Conservation (phyloP, 2,113 vertebrate genomes). For the Neofelis nebulosa region DNA sequence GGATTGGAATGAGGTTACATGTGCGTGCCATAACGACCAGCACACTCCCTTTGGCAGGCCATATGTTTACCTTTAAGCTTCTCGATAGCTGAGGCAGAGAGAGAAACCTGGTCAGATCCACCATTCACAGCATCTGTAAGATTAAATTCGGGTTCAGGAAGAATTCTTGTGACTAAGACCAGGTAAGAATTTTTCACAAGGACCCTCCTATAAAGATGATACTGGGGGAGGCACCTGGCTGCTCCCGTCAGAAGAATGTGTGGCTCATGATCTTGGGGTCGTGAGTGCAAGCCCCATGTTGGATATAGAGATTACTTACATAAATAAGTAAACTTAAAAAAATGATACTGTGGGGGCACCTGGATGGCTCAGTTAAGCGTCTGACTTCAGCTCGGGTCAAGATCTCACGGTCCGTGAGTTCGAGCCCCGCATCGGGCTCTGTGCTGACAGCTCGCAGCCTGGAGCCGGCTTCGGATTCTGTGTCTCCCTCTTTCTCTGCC, state of each 20-base stretch:
- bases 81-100: neutral
- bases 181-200: neutral
- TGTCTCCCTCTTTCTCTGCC: too few species aligned
- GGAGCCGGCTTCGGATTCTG: too few species aligned
- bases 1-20: neutral
- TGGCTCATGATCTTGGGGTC: neutral
- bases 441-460: too few species aligned
- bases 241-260: neutral
- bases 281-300: rapidly evolving
- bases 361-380: too few species aligned
- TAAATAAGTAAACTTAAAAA: neutral
- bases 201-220: neutral
- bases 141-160: neutral
- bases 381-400: too few species aligned
- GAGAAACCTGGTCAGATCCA: neutral
- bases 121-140: neutral
- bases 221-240: neutral
- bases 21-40: neutral
- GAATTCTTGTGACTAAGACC: neutral
- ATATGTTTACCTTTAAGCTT: neutral
- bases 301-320: neutral
- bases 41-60: neutral
- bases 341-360: neutral
- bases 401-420: too few species aligned
- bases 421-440: too few species aligned